A percentile compares a stretch with the other conserved stretches of the same genome.
Conservation (phyloP, 2,888 invertebrate species). For the Halictus quadricinctus region DNA sequence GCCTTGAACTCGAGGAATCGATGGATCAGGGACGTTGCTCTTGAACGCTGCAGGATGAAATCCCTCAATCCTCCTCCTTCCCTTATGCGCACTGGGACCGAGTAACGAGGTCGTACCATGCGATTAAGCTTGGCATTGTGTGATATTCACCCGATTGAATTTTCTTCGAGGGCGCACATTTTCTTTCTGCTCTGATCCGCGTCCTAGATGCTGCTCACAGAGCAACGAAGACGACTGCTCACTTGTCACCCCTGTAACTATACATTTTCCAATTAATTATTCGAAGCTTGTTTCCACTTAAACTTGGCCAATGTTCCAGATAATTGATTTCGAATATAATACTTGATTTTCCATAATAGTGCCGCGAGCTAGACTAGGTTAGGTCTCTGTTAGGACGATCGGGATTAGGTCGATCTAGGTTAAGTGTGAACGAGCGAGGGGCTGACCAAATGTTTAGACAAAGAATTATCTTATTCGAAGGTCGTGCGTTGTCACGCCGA, state of each 20-base stretch:
- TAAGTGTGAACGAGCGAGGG: not conserved
- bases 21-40: slow-evolving; percentile 27
- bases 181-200: not conserved
- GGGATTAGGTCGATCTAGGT: not conserved
- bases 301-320: not conserved
- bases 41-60: not conserved
- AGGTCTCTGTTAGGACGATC: not conserved
- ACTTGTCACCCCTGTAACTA: not conserved
- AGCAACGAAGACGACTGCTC: not conserved
- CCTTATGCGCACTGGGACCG: slow-evolving; percentile 1
- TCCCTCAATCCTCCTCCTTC: slow-evolving; percentile 21
- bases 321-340: not conserved
- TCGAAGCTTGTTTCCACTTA: not conserved
- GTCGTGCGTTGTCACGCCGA: not conserved
- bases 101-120: slow-evolving; percentile 16
- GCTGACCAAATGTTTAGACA: not conserved
- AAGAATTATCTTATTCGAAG: not conserved
- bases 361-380: too few species aligned
- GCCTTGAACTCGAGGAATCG: slow-evolving; percentile 9
- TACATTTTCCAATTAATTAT: not conserved
- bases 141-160: slow-evolving; percentile 8
- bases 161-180: not conserved
- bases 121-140: slow-evolving; percentile 17
- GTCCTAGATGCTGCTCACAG: not conserved
- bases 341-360: not conserved